phyloP scores from a whole-genome alignment of 2,888 invertebrate genomes.

The Rotaria socialis region DNA sequence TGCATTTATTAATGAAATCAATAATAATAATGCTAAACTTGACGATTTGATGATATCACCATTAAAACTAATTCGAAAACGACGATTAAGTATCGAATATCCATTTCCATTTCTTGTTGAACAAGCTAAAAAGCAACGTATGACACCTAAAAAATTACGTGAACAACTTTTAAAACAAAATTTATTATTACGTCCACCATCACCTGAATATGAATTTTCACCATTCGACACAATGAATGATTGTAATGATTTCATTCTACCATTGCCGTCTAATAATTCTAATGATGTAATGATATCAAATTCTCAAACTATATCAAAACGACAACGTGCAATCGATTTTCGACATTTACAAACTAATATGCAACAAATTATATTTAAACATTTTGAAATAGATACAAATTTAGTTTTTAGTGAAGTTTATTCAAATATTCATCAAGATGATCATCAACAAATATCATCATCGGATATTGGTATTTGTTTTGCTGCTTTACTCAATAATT shows the following conservation, averaged over 20 bases:
- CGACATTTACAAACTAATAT: not conserved
- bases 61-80: not conserved
- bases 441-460: not conserved
- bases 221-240: not conserved
- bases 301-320: not conserved
- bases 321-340: conserved; percentile 12
- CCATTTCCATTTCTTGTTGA: conserved; percentile 34
- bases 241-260: not conserved
- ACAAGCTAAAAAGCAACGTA: not conserved
- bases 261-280: not conserved
- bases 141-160: not conserved
- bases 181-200: not conserved
- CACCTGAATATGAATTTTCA: not conserved
- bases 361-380: not conserved
- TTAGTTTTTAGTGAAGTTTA: not conserved
- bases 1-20: conserved; percentile 16
- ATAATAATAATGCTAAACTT: not conserved
- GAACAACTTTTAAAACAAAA: not conserved
- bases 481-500: conserved; percentile 30
- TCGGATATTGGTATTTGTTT: not conserved
- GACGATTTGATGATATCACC: not conserved
- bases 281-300: not conserved
- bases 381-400: not conserved
- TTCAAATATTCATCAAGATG: not conserved
- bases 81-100: conserved; percentile 22